Conservation (phyloP, 2,888 invertebrate genomes). For the Halictus quadricinctus region DNA sequence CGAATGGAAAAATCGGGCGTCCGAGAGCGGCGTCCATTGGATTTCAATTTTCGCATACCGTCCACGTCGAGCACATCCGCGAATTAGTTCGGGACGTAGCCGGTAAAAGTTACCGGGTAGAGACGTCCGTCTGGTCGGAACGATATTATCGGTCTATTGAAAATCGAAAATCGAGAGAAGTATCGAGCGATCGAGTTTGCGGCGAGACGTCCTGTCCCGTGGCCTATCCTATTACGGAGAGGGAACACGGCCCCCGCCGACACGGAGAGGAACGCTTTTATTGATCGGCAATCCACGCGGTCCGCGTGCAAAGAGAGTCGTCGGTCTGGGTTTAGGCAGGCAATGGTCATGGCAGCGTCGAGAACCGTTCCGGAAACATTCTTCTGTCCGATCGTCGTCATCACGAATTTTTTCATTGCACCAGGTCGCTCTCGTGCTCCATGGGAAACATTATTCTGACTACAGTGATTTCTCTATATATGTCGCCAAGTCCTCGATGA, state of each 20-base stretch:
- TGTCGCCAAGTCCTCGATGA: too few species aligned
- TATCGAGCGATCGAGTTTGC: slow-evolving; percentile 65
- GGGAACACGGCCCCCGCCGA: slow-evolving; percentile 5
- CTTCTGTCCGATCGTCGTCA: neutral
- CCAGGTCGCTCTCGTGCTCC: neutral
- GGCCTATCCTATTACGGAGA: slow-evolving; percentile 54
- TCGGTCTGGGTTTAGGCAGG: slow-evolving; percentile 24
- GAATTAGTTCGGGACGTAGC: slow-evolving; percentile 53
- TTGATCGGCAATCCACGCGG: slow-evolving; percentile 58
- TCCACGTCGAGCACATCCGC: slow-evolving; percentile 55
- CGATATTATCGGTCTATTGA: slow-evolving; percentile 69
- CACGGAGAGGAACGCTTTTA: slow-evolving; percentile 44
- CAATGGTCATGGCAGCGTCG: neutral
- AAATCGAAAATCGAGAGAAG: slow-evolving; percentile 72
- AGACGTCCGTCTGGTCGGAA: slow-evolving; percentile 39
- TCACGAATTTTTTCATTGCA: neutral
- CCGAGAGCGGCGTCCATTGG: slow-evolving; percentile 44
- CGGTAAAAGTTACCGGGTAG: slow-evolving; percentile 7
- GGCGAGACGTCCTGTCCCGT: slow-evolving; percentile 59
- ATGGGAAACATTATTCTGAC: too few species aligned
- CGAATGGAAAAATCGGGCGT: slow-evolving; percentile 40
- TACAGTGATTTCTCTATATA: too few species aligned
- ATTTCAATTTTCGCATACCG: slow-evolving; percentile 66
- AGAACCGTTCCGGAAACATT: neutral
- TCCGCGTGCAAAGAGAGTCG: neutral